Evolutionary conservation across 2,113 vertebrate genomes (phyloP), one percentile per base, ranked within the genome.

Genomic region (Microcebus ravelobensis): DNA sequence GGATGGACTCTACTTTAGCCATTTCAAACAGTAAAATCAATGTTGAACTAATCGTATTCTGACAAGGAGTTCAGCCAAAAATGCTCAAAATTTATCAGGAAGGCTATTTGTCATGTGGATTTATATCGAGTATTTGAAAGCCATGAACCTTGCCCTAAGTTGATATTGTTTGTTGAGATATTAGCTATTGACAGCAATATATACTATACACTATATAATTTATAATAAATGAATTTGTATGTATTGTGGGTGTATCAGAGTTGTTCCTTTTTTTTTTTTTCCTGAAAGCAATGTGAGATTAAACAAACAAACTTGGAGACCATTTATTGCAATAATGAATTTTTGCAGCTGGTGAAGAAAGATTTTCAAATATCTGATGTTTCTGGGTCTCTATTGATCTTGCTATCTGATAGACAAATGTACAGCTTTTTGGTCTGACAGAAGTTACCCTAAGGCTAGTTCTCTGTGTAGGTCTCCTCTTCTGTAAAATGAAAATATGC

Each of bases 81-180:
- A 82, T 89, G 70, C 27, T 92, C 20, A 73, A 36, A 93, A 94
- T 87, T 87, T 71, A 89, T 86, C 45, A 67, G 59, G 57, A 84
- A 82, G n/a, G 6, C 52, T 82, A 10, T 94, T 95, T 96, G 80
- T 89, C 57, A 36, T 80, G 55, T 61, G 76, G 74, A 50, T 83
- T 96, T 93, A 52, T 14, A 59, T 36, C 57, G 25, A 65, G 29
- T 70, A 57, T 93, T 90, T 89, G 80, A 90, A 96, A 95, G 74
- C 31, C 45, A 21, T 25, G 45, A 90, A 57, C 29, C 34, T 95
- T 87, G 70, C 55, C 87, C 50, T 87, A 89, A 68, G 55, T n/a
- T 87, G 83, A 57, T 87, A 73, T 14, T 73, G 57, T 93, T 45
- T 74, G 52, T 97, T 92, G 86, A 81, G 84, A 52, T 92, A 67